Base-by-base conservation (phyloP, 2,888 invertebrate species). In the Tetranychus piercei region DNA sequence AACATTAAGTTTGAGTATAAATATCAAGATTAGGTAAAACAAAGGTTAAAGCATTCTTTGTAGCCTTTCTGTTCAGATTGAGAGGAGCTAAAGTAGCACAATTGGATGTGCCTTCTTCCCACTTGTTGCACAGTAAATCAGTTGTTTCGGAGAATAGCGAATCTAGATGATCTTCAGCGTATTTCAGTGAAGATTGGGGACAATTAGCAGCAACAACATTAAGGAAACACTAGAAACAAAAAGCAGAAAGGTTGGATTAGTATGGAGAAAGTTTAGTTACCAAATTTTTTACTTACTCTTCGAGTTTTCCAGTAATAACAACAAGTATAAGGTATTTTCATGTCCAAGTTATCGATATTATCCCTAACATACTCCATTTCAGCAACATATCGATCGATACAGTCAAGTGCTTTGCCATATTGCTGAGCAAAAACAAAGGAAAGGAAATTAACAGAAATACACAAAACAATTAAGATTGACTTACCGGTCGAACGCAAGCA, bases 291-390 rank as follows among this genome's bases (percentile, higher is more conserved):
- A 66, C 1, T 69, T 20, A 69, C 69, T 22, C 22, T 23, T 69
- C 22, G 20, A 23, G 69, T 69, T 69, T 69, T 23, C 69, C 69
- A 69, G 20, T 69, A 69, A 22, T 69, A 69, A 9, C 69, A 69
- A 23, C 69, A 69, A 69, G 69, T 69, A 22, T 69, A 69, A 11
- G 69, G 69, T 20, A 69, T 69, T 22, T 69, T 69, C 20, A 20
- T n/a, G 22, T 69, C 69, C 20, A 69, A 11, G 20, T 69, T 69
- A 23, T 20, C 34, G 11, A 69, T 22, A n/a, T 69, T 18, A 20
- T 69, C 69, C 20, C 69, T 18, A 69, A 69, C 69, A 23, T 69
- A 69, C 34, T 69, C 69, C 69, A 69, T 69, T 69, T 69, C 22
- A 22, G 69, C 69, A 69, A 69, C 34, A 69, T 69, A 69, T 6